Base-by-base conservation (phyloP, 2,113 vertebrate species). In the Phoxinus phoxinus region DNA sequence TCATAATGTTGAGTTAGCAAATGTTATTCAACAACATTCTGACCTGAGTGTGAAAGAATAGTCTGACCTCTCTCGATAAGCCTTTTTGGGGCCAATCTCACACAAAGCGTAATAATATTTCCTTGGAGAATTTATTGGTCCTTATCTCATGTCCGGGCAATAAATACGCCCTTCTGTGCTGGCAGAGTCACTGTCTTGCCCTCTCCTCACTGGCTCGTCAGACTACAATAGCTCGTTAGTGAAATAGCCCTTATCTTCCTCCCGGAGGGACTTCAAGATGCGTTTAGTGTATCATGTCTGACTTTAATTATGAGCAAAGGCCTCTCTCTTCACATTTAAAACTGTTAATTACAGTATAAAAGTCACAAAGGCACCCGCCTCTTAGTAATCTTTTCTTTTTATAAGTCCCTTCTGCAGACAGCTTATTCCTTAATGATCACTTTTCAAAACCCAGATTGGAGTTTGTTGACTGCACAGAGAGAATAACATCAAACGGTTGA, bases 271-370 rank as follows among this genome's bases (percentile, higher is more conserved):
- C 69, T 83, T 76, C 77, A 80, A 83, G 25, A 69, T 81, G 83
- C 48, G 35, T 85, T 86, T 85, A 59, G 67, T 51, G 59, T 85
- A 79, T 83, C 73, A 69, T 86, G 77, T 74, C 86, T 67, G 83
- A 76, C 48, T 84, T 89, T 88, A 89, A 89, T 91, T 88, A 91
- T 86, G 85, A 86, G 84, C 86, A 85, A 61, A 83, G 84, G 75
- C 85, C 76, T 85, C 82, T 86, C 75, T 51, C 51, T 77, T 82
- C 53, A 71, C 87, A 79, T 89, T 86, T 85, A 71, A 84, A 89
- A 79, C 83, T 73, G 58, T 83, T 91, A 88, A 90, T 87, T 89
- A 85, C 83, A 83, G 56, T 84, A 21, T 81, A 83, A 67, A 35
- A 76, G 65, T 83, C 83, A 72, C 76, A 84, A 80, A 89, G 83